These are phyloP conservation scores for Acrocyrtus sp. DNA, from an alignment of 2,888 invertebrate genomes.

Conservation along the genomic window DNA sequence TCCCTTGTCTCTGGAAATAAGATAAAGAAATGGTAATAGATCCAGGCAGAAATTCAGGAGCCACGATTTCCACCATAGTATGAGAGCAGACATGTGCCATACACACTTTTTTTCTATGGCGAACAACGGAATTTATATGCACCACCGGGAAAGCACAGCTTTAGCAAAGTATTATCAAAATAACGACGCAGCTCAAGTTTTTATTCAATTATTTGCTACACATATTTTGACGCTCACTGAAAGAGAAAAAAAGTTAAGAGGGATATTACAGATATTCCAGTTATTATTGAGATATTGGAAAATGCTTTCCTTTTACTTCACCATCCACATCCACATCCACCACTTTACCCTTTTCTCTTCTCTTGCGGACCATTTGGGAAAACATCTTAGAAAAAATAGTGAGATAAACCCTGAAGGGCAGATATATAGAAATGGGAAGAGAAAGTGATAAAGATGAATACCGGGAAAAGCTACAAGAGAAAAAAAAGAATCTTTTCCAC, in stretches of 20 bases:
- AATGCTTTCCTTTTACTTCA: conserved; percentile 6
- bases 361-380: too few species aligned
- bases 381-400: conserved; percentile 2
- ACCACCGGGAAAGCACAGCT: too few species aligned
- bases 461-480: conserved; percentile 13
- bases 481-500: conserved; percentile 26
- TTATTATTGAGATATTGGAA: conserved; percentile 21
- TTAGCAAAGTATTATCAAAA: too few species aligned
- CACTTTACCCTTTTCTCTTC: too few species aligned
- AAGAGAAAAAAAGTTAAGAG: too few species aligned
- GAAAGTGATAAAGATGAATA: conserved; percentile 29
- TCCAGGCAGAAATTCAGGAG: conserved; percentile 11
- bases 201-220: conserved; percentile 53
- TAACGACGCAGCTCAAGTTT: too few species aligned
- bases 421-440: background rate
- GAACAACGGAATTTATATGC: too few species aligned
- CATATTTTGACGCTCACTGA: too few species aligned
- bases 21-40: conserved; percentile 37
- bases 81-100: too few species aligned
- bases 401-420: conserved; percentile 33
- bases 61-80: conserved; percentile 13
- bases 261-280: too few species aligned
- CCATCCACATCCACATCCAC: too few species aligned
- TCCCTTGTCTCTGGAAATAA: conserved; percentile 17
- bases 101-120: too few species aligned